phyloP scores from a whole-genome alignment of 2,113 vertebrate genomes.

The Rhombomys opimus region DNA sequence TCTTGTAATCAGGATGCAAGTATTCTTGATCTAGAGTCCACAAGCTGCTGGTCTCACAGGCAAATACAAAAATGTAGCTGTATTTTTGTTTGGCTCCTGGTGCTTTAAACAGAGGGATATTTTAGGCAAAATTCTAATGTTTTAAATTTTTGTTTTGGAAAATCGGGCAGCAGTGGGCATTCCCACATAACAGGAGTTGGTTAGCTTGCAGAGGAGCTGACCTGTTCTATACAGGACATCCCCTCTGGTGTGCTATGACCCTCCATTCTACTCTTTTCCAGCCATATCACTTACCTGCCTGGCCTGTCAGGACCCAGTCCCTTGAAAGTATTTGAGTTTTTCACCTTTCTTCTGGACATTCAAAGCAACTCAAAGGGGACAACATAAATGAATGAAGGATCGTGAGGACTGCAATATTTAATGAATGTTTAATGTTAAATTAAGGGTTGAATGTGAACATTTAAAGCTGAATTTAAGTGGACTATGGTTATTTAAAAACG shows the following conservation, averaged over 20 bases:
- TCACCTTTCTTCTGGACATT: not conserved
- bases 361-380: not conserved
- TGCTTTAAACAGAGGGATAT: constrained; percentile 50
- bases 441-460: not conserved
- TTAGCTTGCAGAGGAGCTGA: not conserved
- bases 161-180: constrained; percentile 23
- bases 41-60: not conserved
- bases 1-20: not conserved
- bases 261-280: not conserved
- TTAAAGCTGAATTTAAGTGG: not conserved
- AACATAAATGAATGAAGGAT: not conserved
- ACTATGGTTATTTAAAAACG: not conserved
- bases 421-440: not conserved
- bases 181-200: not conserved
- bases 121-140: not conserved
- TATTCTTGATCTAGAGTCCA: not conserved
- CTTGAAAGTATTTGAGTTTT: not conserved
- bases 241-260: no score
- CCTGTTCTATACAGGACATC: not conserved
- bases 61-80: constrained; percentile 19
- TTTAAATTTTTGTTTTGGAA: constrained; percentile 28
- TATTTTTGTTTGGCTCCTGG: not conserved
- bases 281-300: not conserved
- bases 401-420: not conserved
- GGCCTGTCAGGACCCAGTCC: not conserved